These are phyloP conservation scores for Rhombomys opimus DNA, from an alignment of 2,113 vertebrate genomes.

Conservation along the genomic window DNA sequence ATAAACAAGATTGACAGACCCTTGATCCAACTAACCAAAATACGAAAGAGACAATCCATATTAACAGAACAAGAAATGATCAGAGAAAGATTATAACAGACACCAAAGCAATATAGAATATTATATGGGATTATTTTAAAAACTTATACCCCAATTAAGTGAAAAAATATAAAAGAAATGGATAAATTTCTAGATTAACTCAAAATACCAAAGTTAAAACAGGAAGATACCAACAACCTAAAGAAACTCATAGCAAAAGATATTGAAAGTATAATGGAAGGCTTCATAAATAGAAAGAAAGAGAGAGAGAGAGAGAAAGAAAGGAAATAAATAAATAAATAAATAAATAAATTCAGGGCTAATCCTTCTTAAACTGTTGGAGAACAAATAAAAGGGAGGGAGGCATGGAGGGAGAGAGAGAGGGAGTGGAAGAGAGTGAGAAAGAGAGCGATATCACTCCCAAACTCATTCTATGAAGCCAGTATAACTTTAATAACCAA, in stretches of 20 bases:
- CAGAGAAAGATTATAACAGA: neutral
- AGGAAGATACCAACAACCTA: neutral
- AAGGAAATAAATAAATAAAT: too few species aligned
- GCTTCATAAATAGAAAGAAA: neutral
- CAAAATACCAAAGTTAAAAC: neutral
- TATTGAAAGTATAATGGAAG: neutral
- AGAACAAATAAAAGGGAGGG: neutral
- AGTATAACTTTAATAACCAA: neutral
- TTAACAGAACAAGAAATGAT: neutral
- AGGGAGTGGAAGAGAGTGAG: neutral
- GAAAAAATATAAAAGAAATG: neutral
- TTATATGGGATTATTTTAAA: neutral
- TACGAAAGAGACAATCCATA: neutral
- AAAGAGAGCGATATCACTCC: neutral
- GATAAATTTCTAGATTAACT: neutral
- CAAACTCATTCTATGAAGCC: neutral
- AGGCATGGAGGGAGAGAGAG: accelerated
- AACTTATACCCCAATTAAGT: neutral
- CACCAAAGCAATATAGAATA: neutral
- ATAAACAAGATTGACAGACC: neutral
- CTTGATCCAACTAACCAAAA: neutral
- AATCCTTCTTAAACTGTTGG: neutral
- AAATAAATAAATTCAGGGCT: neutral
- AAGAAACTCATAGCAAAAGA: neutral
- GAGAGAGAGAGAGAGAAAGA: neutral